phyloP scores from a whole-genome alignment of 2,888 invertebrate species.

The Muschampia staudingeri region DNA sequence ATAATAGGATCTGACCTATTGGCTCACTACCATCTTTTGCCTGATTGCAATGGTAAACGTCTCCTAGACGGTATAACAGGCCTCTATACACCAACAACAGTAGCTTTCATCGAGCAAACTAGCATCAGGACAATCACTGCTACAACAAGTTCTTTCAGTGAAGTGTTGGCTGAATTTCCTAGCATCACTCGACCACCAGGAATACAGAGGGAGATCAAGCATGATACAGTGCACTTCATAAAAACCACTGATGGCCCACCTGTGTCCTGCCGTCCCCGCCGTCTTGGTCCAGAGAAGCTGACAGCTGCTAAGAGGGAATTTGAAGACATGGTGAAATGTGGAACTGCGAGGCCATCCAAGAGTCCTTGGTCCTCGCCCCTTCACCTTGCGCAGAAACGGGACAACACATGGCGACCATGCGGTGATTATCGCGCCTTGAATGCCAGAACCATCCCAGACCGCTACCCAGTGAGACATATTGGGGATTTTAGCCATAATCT shows the following conservation, averaged over 20 bases:
- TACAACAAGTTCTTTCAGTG: background rate
- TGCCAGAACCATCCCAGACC: constrained; percentile 14
- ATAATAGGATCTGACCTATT: constrained; percentile 59
- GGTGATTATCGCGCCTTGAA: constrained; percentile 32
- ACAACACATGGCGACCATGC: constrained; percentile 28
- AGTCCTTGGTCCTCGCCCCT: constrained; percentile 29
- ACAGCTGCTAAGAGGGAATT: constrained; percentile 26
- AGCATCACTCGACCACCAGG: constrained; percentile 25
- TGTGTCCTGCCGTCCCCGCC: constrained; percentile 31
- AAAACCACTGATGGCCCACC: constrained; percentile 30
- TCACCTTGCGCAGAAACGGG: constrained; percentile 1
- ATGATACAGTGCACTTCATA: constrained; percentile 27
- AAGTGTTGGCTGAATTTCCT: constrained; percentile 18
- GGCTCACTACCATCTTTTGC: constrained; percentile 52
- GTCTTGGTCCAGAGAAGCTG: constrained; percentile 13
- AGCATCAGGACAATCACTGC: constrained; percentile 40
- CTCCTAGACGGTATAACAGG: constrained; percentile 48
- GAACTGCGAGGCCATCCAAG: constrained; percentile 25
- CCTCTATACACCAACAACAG: background rate
- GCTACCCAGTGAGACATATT: constrained; percentile 26
- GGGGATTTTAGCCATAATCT: constrained; percentile 12
- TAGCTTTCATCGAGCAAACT: constrained; percentile 15
- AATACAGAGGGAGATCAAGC: background rate
- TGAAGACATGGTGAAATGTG: constrained; percentile 29
- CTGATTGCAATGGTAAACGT: constrained; percentile 43